A percentile compares a stretch with the other conserved stretches of the same genome.
phyloP scores from a whole-genome alignment of 2,113 vertebrate genomes.

The Symphodus melops region DNA sequence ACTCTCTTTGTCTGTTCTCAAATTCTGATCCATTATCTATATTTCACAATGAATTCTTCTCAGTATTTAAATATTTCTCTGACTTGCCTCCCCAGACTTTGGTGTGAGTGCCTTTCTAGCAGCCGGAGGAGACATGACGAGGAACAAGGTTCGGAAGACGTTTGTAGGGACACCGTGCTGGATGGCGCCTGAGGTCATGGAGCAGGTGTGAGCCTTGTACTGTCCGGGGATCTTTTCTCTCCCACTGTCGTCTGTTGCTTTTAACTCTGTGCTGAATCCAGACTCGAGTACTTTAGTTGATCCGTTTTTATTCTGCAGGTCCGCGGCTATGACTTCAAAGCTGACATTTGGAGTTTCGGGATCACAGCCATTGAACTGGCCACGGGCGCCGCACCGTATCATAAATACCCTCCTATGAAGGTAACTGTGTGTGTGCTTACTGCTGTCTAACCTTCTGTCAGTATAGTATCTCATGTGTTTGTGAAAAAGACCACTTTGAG shows the following conservation, averaged over 20 bases:
- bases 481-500: neutral
- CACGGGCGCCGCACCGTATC: constrained; percentile 96
- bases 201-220: constrained; percentile 85
- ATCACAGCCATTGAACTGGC: constrained; percentile 98
- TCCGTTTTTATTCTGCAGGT: constrained; percentile 83
- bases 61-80: neutral
- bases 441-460: too few species aligned
- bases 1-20: neutral
- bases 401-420: constrained; percentile 99
- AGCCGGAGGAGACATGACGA: constrained; percentile 96
- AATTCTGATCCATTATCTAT: neutral
- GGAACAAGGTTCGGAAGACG: constrained; percentile 98
- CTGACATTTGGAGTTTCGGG: constrained; percentile 99
- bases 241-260: neutral
- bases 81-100: constrained; percentile 85
- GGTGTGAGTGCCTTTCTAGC: constrained; percentile 98
- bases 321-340: constrained; percentile 98
- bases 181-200: constrained; percentile 99
- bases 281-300: neutral
- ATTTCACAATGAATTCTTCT: neutral
- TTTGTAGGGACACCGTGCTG: constrained; percentile 99
- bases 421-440: constrained; percentile 65
- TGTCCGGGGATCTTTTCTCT: neutral
- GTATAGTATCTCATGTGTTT: too few species aligned
- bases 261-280: neutral